Percentiles rank a stretch among this genome's conserved stretches.
phyloP scores from a whole-genome alignment of 2,888 invertebrate genomes.

The Rugalucina vietnamica region DNA sequence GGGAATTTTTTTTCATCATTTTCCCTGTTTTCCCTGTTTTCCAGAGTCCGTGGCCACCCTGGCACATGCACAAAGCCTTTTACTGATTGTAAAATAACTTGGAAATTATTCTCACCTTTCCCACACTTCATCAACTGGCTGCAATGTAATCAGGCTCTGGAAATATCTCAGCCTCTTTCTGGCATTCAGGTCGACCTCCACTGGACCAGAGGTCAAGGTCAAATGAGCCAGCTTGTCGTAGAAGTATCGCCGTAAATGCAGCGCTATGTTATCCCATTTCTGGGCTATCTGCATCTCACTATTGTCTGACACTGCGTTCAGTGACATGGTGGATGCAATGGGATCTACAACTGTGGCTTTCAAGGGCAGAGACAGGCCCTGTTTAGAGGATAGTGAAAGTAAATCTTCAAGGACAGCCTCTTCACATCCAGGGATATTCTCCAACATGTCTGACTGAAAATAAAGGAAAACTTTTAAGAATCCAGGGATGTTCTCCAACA shows the following conservation, averaged over 20 bases:
- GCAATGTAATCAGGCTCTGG: constrained; percentile 77
- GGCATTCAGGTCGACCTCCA: constrained; percentile 65
- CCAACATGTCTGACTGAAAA: constrained; percentile 70
- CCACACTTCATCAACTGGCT: constrained; percentile 78
- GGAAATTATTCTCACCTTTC: constrained; percentile 56
- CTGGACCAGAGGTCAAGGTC: constrained; percentile 62
- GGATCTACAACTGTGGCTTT: constrained; percentile 65
- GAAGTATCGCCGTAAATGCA: constrained; percentile 70
- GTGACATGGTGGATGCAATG: constrained; percentile 75
- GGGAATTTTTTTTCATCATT: too few species aligned
- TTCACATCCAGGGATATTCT: constrained; percentile 79
- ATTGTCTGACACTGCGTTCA: constrained; percentile 78
- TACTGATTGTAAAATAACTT: too few species aligned
- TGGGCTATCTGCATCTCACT: constrained; percentile 74
- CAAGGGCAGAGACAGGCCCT: constrained; percentile 79
- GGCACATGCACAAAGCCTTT: too few species aligned
- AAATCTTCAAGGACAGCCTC: constrained; percentile 78
- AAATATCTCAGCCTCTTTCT: constrained; percentile 75
- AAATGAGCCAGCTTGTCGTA: constrained; percentile 73
- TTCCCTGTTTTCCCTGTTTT: too few species aligned
- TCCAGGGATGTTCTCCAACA: constrained; percentile 76
- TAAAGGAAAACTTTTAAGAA: constrained; percentile 78
- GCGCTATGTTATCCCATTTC: constrained; percentile 76
- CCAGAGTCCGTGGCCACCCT: too few species aligned
- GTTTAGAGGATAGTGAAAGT: constrained; percentile 77